phyloP scores from a whole-genome alignment of 2,888 invertebrate genomes.

The Platycheirus albimanus region DNA sequence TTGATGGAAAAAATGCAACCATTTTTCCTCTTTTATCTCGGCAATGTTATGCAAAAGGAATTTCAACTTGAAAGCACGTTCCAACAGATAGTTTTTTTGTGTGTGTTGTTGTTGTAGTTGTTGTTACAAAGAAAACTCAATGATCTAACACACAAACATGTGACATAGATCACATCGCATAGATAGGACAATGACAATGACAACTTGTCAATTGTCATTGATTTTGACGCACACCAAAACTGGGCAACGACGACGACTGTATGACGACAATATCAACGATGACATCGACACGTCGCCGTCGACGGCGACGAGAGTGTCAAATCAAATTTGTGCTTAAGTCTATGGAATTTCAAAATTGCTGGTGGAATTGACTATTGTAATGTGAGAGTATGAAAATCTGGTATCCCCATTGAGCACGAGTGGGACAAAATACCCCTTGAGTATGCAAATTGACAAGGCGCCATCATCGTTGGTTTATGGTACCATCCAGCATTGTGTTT shows the following conservation, averaged over 20 bases:
- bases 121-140: not conserved
- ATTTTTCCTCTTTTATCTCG: no score
- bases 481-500: no score
- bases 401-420: constrained; percentile 13
- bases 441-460: constrained; percentile 38
- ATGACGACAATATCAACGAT: no score
- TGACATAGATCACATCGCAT: not conserved
- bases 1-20: no score
- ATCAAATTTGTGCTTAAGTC: constrained; percentile 12
- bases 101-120: no score
- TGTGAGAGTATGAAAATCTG: constrained; percentile 39
- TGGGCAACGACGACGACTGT: not conserved
- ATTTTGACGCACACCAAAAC: constrained; percentile 32
- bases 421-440: constrained; percentile 17
- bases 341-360: constrained; percentile 39
- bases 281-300: not conserved
- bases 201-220: constrained; percentile 21
- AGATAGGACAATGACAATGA: not conserved
- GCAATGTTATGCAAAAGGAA: no score
- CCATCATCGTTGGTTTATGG: not conserved
- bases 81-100: not conserved
- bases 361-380: constrained; percentile 40
- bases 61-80: no score
- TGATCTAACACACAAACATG: no score
- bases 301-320: not conserved